A percentile compares a stretch with the other conserved stretches of the same genome.
phyloP scores from a whole-genome alignment of 2,888 invertebrate species.

The Myopa tessellatipennis region DNA sequence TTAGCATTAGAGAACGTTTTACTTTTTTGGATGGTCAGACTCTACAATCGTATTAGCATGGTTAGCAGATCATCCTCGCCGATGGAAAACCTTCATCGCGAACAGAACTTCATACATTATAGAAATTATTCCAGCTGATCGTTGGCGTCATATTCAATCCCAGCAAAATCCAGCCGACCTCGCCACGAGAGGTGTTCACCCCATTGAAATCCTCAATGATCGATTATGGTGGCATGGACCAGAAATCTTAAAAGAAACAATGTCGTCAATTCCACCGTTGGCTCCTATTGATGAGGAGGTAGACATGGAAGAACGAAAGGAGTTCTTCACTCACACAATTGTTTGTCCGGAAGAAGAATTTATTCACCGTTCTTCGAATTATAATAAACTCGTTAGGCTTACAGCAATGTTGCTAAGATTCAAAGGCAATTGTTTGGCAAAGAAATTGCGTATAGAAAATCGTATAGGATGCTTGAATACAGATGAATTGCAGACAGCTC shows the following conservation, averaged over 20 bases:
- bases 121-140: slow-evolving; percentile 29
- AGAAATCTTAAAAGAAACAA: neutral
- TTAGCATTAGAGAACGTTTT: neutral
- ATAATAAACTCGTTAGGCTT: slow-evolving; percentile 33
- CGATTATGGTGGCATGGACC: slow-evolving; percentile 30
- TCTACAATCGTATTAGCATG: slow-evolving; percentile 40
- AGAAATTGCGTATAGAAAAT: neutral
- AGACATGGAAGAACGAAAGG: slow-evolving; percentile 10
- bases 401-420: slow-evolving; percentile 24
- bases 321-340: neutral
- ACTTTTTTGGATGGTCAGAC: slow-evolving; percentile 38
- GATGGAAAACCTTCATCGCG: slow-evolving; percentile 41
- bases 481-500: slow-evolving; percentile 29
- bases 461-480: neutral
- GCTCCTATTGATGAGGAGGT: neutral
- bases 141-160: slow-evolving; percentile 38
- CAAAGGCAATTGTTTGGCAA: neutral
- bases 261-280: neutral
- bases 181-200: slow-evolving; percentile 36
- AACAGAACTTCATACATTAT: slow-evolving; percentile 42
- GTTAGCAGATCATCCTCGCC: slow-evolving; percentile 28
- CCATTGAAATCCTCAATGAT: neutral
- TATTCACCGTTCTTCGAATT: slow-evolving; percentile 34
- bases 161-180: slow-evolving; percentile 40
- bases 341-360: neutral